Evolutionary conservation across 2,113 vertebrate genomes (phyloP).

Genomic region (Trogon melanurus): DNA sequence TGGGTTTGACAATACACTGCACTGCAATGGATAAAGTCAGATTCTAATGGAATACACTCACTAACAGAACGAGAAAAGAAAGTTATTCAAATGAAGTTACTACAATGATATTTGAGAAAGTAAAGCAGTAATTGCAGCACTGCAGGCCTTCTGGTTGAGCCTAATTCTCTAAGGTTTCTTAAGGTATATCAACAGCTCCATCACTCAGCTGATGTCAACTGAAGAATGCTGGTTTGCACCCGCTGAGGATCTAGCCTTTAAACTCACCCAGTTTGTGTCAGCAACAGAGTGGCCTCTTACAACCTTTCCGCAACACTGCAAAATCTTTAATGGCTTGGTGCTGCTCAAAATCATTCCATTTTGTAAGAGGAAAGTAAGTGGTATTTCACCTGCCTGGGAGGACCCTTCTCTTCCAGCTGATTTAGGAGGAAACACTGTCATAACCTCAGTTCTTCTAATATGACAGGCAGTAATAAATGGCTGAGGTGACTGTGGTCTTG

Average conservation of each 20-base stretch:
- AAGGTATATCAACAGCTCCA: background rate
- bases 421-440: slow-evolving; percentile 15
- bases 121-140: background rate
- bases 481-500: slow-evolving; percentile 31
- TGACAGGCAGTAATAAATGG: slow-evolving; percentile 4
- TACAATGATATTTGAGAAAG: background rate
- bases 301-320: slow-evolving; percentile 44
- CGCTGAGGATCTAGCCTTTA: background rate
- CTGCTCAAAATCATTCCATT: slow-evolving; percentile 22
- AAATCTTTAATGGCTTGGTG: slow-evolving; percentile 40
- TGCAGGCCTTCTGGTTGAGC: background rate
- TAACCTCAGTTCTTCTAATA: slow-evolving; percentile 37
- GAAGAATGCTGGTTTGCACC: background rate
- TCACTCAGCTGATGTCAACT: background rate
- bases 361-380: slow-evolving; percentile 24
- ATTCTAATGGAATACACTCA: background rate
- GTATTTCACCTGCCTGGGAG: slow-evolving; percentile 46
- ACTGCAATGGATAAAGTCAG: background rate
- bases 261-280: slow-evolving; percentile 10
- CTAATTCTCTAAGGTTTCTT: background rate
- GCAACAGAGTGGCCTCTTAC: background rate
- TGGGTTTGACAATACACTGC: background rate
- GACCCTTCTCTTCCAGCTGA: slow-evolving; percentile 27
- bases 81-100: background rate
- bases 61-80: background rate